These are phyloP conservation scores for Ochropacha duplaris DNA, from an alignment of 2,888 invertebrate species.

Conservation along the genomic window DNA sequence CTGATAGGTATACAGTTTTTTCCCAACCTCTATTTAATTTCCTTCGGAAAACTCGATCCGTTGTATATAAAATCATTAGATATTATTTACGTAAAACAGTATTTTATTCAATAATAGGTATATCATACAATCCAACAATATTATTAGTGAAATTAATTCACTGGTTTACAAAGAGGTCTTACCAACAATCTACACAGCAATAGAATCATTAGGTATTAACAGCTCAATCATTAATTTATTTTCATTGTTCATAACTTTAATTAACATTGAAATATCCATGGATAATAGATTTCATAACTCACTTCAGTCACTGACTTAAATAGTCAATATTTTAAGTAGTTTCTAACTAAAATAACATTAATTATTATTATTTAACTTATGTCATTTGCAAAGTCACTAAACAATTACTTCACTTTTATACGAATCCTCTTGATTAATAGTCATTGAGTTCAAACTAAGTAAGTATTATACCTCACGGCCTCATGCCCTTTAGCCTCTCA, in stretches of 20 bases:
- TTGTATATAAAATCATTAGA: not conserved
- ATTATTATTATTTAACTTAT: no score
- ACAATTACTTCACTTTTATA: not conserved
- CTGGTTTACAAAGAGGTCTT: no score
- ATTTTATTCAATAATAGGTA: not conserved
- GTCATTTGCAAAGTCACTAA: not conserved
- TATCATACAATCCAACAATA: not conserved
- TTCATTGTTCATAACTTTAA: no score
- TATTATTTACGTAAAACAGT: not conserved
- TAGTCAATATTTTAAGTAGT: not conserved
- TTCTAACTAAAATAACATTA: not conserved
- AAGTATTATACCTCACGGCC: not conserved
- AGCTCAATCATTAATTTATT: no score
- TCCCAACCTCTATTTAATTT: not conserved
- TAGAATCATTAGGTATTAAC: no score
- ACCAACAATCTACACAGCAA: no score
- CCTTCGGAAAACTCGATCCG: not conserved
- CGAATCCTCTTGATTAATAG: not conserved
- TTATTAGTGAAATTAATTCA: no score
- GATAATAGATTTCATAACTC: not conserved
- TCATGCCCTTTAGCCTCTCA: not conserved
- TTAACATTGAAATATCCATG: no score
- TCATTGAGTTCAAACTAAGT: not conserved
- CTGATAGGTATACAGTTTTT: no score
- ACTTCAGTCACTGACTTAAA: not conserved